Percentiles rank a stretch among this genome's conserved stretches.
phyloP scores from a whole-genome alignment of 2,113 vertebrate genomes.

The Heterotilapia buettikoferi region DNA sequence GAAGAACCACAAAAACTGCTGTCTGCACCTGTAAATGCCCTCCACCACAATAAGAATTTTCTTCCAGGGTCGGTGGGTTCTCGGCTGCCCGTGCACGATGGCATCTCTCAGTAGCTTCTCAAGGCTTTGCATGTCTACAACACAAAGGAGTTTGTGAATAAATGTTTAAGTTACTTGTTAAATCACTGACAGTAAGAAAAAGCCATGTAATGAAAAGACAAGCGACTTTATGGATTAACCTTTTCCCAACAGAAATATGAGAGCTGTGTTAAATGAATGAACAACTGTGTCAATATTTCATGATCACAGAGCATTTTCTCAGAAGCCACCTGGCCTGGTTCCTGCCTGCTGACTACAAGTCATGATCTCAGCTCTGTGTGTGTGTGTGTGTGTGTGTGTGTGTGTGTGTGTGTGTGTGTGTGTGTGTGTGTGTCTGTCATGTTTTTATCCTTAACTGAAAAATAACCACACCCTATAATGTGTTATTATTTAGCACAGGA shows the following conservation, averaged over 20 bases:
- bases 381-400: not conserved
- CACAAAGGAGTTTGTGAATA: not conserved
- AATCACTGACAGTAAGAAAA: not conserved
- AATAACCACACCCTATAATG: not conserved
- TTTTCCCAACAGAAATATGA: not conserved
- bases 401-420: not conserved
- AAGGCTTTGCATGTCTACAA: constrained; percentile 94
- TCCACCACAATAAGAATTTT: constrained; percentile 97
- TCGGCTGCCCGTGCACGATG: constrained; percentile 91
- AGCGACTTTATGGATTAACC: not conserved
- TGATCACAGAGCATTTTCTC: not conserved
- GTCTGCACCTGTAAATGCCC: constrained; percentile 91
- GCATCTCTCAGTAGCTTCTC: constrained; percentile 96
- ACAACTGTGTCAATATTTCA: not conserved
- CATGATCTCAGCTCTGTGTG: not conserved
- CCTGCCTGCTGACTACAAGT: not conserved
- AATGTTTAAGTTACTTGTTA: not conserved
- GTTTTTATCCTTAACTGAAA: not conserved
- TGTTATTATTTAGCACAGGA: not conserved
- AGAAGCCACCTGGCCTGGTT: not conserved
- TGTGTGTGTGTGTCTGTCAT: not conserved
- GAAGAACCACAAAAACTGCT: not conserved
- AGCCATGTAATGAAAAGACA: not conserved
- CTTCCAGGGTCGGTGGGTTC: constrained; percentile 95
- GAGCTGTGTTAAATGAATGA: not conserved